These are phyloP conservation scores for Meda fulgida DNA, from an alignment of 2,797 vertebrate species.

Conservation along the genomic window DNA sequence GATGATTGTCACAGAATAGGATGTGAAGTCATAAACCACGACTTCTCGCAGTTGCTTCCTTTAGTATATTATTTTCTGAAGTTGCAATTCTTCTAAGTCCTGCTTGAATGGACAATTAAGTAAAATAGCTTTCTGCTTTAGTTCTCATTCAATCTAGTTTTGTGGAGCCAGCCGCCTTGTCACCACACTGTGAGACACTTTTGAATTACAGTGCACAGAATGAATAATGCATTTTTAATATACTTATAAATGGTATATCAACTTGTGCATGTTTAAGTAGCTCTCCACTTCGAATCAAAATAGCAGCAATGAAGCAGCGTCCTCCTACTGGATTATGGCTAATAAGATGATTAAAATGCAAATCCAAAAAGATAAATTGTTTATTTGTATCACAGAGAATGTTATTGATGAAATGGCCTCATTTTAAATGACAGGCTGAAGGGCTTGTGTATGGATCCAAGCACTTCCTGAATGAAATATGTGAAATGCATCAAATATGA, in stretches of 20 bases:
- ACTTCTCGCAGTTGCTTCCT: not conserved
- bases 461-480: not conserved
- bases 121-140: not conserved
- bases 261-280: conserved; percentile 51
- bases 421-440: conserved; percentile 9
- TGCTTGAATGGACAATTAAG: not conserved
- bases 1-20: not conserved
- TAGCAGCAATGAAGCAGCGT: not conserved
- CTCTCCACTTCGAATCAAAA: conserved; percentile 50
- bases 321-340: not conserved
- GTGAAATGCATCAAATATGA: conserved; percentile 9
- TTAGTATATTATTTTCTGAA: conserved; percentile 4
- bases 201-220: not conserved
- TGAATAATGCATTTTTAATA: conserved; percentile 65
- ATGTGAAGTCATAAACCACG: conserved; percentile 11
- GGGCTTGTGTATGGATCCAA: not conserved
- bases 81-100: not conserved
- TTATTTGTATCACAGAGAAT: conserved; percentile 1
- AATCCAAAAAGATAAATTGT: not conserved
- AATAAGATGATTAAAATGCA: conserved; percentile 28
- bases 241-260: conserved; percentile 55
- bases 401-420: not conserved
- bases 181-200: not conserved
- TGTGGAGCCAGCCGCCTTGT: not conserved
- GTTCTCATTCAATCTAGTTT: not conserved